phyloP scores from a whole-genome alignment of 2,888 invertebrate genomes.

The Cheilosia variabilis region DNA sequence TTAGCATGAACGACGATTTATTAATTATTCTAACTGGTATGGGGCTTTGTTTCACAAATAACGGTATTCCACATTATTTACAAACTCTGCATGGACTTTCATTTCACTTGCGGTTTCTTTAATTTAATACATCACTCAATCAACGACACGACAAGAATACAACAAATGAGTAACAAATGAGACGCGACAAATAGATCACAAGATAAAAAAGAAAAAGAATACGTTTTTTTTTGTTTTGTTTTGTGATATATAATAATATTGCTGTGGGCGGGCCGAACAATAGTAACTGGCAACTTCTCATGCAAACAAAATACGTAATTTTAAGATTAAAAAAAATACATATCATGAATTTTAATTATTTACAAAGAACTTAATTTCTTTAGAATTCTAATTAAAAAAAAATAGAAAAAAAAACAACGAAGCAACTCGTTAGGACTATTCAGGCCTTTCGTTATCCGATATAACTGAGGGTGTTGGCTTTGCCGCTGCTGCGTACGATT shows the following conservation, averaged over 20 bases:
- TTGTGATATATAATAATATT: conserved; percentile 22
- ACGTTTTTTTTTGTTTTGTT: conserved; percentile 3
- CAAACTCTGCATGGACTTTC: conserved; percentile 34
- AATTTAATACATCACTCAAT: conserved; percentile 29
- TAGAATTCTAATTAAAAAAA: conserved; percentile 34
- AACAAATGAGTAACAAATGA: conserved; percentile 2
- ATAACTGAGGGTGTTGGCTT: conserved; percentile 79
- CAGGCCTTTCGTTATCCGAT: conserved; percentile 66
- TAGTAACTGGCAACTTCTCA: conserved; percentile 20
- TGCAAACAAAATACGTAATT: conserved; percentile 31
- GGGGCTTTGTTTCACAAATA: conserved; percentile 16
- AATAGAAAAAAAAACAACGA: conserved; percentile 16
- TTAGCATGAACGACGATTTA: not conserved
- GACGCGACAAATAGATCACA: conserved; percentile 35
- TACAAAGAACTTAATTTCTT: conserved; percentile 65
- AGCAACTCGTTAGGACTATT: conserved; percentile 64
- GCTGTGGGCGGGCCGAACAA: conserved; percentile 16
- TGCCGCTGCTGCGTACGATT: conserved; percentile 44
- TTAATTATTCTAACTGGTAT: conserved; percentile 21
- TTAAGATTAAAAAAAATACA: conserved; percentile 42
- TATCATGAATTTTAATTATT: conserved; percentile 71
- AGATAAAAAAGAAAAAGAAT: conserved; percentile 20
- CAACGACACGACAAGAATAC: conserved; percentile 28
- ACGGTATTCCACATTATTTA: conserved; percentile 50
- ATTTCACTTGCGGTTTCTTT: not conserved